A percentile compares a stretch with the other conserved stretches of the same genome.
Evolutionary conservation across 30 jellyfish, hydroid and myxozoan species (phyloP).

Genomic region (Turritopsis rubra): DNA sequence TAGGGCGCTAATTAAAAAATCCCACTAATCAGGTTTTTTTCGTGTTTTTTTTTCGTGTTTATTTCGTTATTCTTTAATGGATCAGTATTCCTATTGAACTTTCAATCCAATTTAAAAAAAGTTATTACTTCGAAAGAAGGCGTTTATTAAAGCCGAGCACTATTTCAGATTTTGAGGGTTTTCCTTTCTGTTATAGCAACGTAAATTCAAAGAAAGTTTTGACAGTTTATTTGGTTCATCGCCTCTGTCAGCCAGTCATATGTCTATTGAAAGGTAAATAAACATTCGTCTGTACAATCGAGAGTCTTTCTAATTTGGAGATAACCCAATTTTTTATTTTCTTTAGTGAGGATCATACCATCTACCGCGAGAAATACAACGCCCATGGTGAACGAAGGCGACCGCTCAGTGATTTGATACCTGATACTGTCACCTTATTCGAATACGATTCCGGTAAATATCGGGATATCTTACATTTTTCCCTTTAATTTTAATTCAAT

Average conservation of each 20-base stretch:
- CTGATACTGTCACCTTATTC: conserved; percentile 19
- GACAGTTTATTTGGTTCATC: conserved; percentile 87
- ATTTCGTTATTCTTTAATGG: neutral
- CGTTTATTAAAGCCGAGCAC: no score
- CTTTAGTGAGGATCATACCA: conserved; percentile 11
- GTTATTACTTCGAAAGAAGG: no score
- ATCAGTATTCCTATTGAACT: neutral
- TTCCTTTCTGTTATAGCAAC: neutral
- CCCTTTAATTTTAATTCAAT: neutral
- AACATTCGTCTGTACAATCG: neutral
- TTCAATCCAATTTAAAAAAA: no score
- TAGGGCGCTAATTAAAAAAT: no score
- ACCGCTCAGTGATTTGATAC: conserved; percentile 22
- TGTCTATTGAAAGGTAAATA: conserved; percentile 62
- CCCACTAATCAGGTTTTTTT: no score
- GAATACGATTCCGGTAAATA: conserved; percentile 17
- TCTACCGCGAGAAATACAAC: neutral
- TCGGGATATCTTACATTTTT: neutral
- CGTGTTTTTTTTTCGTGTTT: neutral
- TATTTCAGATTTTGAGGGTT: no score
- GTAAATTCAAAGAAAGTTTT: conserved; percentile 23
- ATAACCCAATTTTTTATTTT: neutral
- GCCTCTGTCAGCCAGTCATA: conserved; percentile 70
- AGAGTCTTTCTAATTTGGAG: neutral
- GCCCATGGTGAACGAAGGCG: neutral